Percentiles rank a stretch among this genome's conserved stretches.
Conservation (phyloP, 2,888 invertebrate species). For the Neria commutata region DNA sequence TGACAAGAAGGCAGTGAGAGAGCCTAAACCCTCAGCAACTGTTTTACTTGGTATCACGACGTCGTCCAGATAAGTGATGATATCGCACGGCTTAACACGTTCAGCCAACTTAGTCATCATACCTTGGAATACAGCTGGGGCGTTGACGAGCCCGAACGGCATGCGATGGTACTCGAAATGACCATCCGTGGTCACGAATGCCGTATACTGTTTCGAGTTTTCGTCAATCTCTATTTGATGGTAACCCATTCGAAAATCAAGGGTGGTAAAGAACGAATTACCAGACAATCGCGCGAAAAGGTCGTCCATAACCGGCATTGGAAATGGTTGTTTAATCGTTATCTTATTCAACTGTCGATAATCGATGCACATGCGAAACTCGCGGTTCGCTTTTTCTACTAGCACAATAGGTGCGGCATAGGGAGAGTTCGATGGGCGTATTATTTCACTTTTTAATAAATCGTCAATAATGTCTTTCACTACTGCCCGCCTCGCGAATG, state of each 20-base stretch:
- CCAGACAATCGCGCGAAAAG: constrained; percentile 15
- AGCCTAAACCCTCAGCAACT: background rate
- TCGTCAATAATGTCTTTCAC: background rate
- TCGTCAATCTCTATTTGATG: constrained; percentile 19
- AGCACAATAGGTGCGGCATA: background rate
- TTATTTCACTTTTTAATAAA: background rate
- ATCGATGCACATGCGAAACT: background rate
- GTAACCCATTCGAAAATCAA: constrained; percentile 17
- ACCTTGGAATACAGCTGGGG: constrained; percentile 13
- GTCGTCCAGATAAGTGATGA: constrained; percentile 16
- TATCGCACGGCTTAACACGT: background rate
- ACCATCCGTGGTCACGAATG: constrained; percentile 12
- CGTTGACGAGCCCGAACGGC: constrained; percentile 16
- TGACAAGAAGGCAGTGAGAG: background rate
- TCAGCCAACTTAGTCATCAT: constrained; percentile 3
- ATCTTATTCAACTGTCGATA: background rate
- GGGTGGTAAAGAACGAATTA: constrained; percentile 15
- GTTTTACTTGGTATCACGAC: constrained; percentile 19
- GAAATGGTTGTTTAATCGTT: background rate
- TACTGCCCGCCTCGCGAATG: constrained; percentile 7
- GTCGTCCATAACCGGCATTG: constrained; percentile 9
- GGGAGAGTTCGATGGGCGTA: background rate
- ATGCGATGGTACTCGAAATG: constrained; percentile 12
- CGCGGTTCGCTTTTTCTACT: background rate
- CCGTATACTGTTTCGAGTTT: constrained; percentile 8